Base-by-base conservation (phyloP, 2,113 vertebrate genomes). In the Loxodonta africana region DNA sequence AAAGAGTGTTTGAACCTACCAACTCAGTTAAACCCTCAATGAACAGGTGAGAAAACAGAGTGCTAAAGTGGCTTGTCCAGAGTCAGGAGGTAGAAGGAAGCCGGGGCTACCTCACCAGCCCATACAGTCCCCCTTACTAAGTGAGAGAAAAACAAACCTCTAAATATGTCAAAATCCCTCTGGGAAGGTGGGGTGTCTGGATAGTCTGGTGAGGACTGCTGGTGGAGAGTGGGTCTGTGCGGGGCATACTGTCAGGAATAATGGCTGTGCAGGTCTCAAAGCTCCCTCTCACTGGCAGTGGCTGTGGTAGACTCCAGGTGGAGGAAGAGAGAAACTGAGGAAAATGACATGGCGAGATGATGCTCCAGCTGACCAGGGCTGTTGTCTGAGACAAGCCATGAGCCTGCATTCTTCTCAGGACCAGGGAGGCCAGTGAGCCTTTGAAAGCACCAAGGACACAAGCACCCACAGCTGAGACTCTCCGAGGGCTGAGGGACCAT, bases 161-260 rank as follows among this genome's bases (percentile, higher is more conserved):
- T 11, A 28, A 46, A 10, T 6, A 23, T 7, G 1, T 41, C 25
- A 10, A 46, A 17, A 65, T 48, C 65, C 30, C 46, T 37, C 11
- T 12, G 83, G 44, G 33, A 73, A 73, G 44, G 57, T 25, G 8
- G 15, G 30, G 6, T 6, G 28, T 20, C 8, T 17, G 28, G 9
- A 71, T 5, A 15, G 5, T 26, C 23, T 44, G 3, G 28, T 1
- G 5, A n/a, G 8, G 2, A 17, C 44, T 2, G 9, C 2, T 46
- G 5, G 17, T 14, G 41, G 11, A 41, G 53, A 28, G 57, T 25
- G 41, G 41, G 30, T 57, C 12, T 81, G 21, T 23, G 17, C 18
- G 0, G 1, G 4, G 37, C 15, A 18, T 23, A 8, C 69, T 73
- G 73, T 41, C 23, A 2, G 71, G 71, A 73, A 25, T 20, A 6